phyloP scores from a whole-genome alignment of 2,797 vertebrate species.

The Gallinago stenura region DNA sequence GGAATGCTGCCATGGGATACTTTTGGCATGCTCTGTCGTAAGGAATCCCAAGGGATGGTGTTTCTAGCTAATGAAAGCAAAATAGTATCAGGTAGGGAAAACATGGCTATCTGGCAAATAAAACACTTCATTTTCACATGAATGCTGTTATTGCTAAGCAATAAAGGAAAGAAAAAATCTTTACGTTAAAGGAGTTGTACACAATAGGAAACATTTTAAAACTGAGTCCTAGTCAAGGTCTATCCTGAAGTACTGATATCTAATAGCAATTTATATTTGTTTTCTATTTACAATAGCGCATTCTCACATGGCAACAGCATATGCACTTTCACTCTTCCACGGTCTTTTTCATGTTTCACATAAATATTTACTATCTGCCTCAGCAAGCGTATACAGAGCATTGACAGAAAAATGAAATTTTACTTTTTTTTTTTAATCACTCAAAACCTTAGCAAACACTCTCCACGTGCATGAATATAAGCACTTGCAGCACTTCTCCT shows the following conservation, averaged over 20 bases:
- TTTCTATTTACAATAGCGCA: background rate
- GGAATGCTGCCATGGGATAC: background rate
- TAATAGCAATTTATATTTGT: background rate
- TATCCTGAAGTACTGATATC: background rate
- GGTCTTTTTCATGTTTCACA: background rate
- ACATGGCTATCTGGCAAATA: background rate
- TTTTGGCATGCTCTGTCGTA: background rate
- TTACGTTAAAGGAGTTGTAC: background rate
- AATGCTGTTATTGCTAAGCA: background rate
- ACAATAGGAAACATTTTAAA: background rate
- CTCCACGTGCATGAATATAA: background rate
- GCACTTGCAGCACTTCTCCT: background rate
- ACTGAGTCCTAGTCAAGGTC: background rate
- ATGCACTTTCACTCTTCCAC: background rate
- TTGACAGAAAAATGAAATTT: accelerated
- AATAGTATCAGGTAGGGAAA: background rate
- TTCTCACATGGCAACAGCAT: background rate
- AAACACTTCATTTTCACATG: background rate
- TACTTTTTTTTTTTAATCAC: background rate
- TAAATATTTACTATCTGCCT: background rate
- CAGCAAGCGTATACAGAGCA: background rate
- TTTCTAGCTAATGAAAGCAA: background rate
- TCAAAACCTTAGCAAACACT: background rate
- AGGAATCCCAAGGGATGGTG: background rate
- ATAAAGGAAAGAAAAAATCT: background rate